Conservation (phyloP, 2,797 vertebrate genomes). For the Myotis findleyi region DNA sequence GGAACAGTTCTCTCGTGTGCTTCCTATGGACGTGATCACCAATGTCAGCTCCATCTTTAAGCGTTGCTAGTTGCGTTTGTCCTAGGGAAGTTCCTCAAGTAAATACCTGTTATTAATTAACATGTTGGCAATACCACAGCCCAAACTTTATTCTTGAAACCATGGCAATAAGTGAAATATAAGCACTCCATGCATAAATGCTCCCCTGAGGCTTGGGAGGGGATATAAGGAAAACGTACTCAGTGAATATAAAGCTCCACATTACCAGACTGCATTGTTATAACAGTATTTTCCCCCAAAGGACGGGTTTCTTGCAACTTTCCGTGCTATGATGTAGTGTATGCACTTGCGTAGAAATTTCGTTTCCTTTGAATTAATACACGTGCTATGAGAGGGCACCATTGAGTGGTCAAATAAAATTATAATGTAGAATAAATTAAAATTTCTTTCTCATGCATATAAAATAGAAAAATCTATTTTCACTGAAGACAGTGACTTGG, state of each 20-base stretch:
- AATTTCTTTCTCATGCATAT: background rate
- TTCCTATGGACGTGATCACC: background rate
- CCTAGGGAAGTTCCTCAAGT: background rate
- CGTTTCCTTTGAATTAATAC: slow-evolving; percentile 1
- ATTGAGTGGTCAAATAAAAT: background rate
- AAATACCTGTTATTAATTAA: background rate
- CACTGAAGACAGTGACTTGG: background rate
- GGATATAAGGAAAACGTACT: background rate
- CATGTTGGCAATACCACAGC: background rate
- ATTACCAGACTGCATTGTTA: background rate
- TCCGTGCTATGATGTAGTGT: background rate
- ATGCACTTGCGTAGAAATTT: background rate
- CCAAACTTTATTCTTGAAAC: background rate
- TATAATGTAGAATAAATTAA: background rate
- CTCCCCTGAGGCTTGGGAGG: background rate
- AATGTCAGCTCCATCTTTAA: background rate
- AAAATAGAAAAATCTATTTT: slow-evolving; percentile 14
- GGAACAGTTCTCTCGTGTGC: background rate
- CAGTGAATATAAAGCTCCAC: background rate
- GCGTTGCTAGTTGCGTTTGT: background rate
- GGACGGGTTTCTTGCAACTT: background rate
- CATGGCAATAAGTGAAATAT: background rate
- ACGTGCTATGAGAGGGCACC: background rate
- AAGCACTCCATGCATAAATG: background rate
- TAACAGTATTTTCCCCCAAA: background rate